Evolutionary conservation across 2,113 vertebrate species (phyloP), one percentile per base, ranked within the genome.

Genomic region (Tachuris rubrigastra): DNA sequence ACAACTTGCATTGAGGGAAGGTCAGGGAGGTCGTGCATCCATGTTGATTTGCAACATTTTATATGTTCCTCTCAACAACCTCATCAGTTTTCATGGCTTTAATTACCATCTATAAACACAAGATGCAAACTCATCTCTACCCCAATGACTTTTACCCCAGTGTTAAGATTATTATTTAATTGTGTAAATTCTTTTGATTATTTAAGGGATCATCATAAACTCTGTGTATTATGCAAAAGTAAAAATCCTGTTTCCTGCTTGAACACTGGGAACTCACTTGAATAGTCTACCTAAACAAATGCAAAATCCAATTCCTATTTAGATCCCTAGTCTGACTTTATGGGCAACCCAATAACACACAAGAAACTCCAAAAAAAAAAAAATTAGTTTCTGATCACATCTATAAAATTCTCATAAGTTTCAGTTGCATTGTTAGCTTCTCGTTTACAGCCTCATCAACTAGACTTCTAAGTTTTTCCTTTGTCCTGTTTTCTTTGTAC

Each of bases 71-170:
- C 81, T 85, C 47, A 93, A 82, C 41, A 93, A 68, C 27, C 31
- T 92, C n/a, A 33, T 89, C 80, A 81, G 52, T 88, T 94, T 84
- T 78, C 65, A 41, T 68, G 41, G 52, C 41, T 95, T 89, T 94
- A 95, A 94, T 89, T 89, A 81, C 65, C 37, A 42, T 53, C 39
- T 72, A n/a, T 82, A 55, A 37, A 44, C 53, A 77, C 6, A 88
- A 83, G 63, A 63, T 21, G 1, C 35, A 85, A 67, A 89, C 85
- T 95, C 92, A 65, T 82, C 52, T 92, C 58, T 87, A 67, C 22
- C 28, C 22, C 15, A 56, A 6, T 28, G 56, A 89, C 83, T 52
- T 78, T 78, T 73, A 16, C 10, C 33, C n/a, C 23, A 31, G 14
- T 65, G 44, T 35, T 85, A 78, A 92, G 67, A 75, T 85, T 72